Evolutionary conservation across 2,797 vertebrate genomes (phyloP), one percentile per base, ranked within the genome.

Genomic region (Eospalax fontanierii): DNA sequence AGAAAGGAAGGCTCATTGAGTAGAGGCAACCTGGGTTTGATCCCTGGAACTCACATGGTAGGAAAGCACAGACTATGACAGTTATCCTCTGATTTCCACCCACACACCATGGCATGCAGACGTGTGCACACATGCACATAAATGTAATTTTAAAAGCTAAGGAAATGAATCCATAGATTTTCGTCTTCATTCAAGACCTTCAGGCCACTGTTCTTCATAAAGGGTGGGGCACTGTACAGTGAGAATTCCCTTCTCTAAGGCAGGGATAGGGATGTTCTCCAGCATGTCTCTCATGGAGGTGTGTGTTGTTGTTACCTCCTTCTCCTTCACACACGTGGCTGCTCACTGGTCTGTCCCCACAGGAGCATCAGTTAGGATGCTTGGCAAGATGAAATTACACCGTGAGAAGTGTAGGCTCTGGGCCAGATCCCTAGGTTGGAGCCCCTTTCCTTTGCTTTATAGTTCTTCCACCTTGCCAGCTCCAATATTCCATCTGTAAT

Each of bases 101-200:
- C 15, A 40, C 24, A 4, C 33, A 11, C 16, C 82, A 66, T 68
- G 21, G 33, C 82, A 43, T 15, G 5, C 22, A 54, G 30, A 66
- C 46, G 24, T 40, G 15, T 63, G 79, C 28, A 54, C 50, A 54
- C 50, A 54, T 12, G 63, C 6, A 65, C 61, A 65, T 28, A 46
- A 7, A n/a, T 46, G 11, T 8, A n/a, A n/a, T n/a, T 54, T 84
- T 68, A 50, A 46, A 50, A n/a, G 50, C 22, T 33, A 80, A 63
- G 46, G 26, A 81, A 82, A 40, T 43, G 26, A 35, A 19, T 70
- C 80, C 28, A 70, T 46, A 87, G 33, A 21, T 75, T 71, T 40
- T 87, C 88, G 65, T 74, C 75, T 40, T 89, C 33, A 46, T 24
- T 87, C 89, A 78, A 68, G 61, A 46, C 43, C 33, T 74, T 88